phyloP scores from a whole-genome alignment of 2,113 vertebrate species.

The Saccopteryx bilineata region DNA sequence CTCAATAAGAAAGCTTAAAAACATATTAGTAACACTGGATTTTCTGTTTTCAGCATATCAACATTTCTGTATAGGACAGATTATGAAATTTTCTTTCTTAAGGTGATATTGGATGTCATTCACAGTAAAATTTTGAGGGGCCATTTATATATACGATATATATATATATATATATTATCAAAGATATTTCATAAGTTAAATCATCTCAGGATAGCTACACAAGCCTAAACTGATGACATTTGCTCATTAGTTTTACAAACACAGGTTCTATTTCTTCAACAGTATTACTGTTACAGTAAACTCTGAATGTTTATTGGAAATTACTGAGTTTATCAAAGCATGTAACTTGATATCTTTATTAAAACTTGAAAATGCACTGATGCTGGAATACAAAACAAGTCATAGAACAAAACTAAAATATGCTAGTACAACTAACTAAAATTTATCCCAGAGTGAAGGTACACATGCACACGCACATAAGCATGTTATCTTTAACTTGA shows the following conservation, averaged over 20 bases:
- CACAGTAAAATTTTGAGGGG: not conserved
- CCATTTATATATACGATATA: not conserved
- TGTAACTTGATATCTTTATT: conserved; percentile 19
- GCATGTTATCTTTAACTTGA: not conserved
- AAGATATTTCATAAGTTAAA: not conserved
- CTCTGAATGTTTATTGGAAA: not conserved
- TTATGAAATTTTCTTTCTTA: conserved; percentile 71
- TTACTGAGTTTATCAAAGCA: not conserved
- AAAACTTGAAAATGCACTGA: not conserved
- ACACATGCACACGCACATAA: not conserved
- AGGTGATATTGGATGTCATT: conserved; percentile 53
- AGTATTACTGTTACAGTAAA: not conserved
- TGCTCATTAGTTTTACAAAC: not conserved
- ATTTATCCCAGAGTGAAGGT: not conserved
- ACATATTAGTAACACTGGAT: conserved; percentile 1
- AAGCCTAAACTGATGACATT: not conserved
- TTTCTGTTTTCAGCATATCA: conserved; percentile 62
- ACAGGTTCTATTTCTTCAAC: not conserved
- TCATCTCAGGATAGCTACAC: not conserved
- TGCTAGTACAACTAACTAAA: not conserved
- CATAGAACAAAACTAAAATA: not conserved
- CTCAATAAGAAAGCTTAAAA: not conserved
- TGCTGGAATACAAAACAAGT: not conserved
- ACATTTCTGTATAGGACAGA: not conserved
- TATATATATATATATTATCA: not conserved